Base-by-base conservation (phyloP, 2,888 invertebrate genomes). In the Leucophora obtusa region DNA sequence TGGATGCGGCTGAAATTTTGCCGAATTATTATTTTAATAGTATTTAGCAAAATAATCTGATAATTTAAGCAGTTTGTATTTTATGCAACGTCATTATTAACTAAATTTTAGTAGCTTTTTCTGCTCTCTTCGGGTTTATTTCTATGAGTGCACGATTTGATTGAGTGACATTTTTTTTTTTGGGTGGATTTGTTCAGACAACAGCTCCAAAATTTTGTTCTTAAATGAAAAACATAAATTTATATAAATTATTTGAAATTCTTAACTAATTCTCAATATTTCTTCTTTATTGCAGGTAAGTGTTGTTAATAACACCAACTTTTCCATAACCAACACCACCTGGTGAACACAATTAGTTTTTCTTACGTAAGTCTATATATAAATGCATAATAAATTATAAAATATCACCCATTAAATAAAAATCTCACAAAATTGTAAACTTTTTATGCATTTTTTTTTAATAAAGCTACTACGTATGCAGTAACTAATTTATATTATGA, bases 401-500 rank as follows among this genome's bases (percentile, higher is more conserved):
- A 80, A 76, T 80, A 80, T 80, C 72, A 80, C 72, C 80, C 80
- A 76, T 80, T 68, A 80, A 72, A 72, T 24, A 65, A 69, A 80
- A 80, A 73, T 80, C 72, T 73, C 28, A 33, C 53, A 43, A 60
- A 74, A 54, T 56, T 62, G 21, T 47, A 43, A 60, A 60, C 24
- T 60, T 59, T 59, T 54, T 38, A 1, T 28, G 1, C 5, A 3
- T 24, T 28, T 28, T 28, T 28, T 28, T 28, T 28, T 28, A 28
- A 28, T 28, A 6, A 28, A 28, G 6, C 28, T 28, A 28, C 28
- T 28, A 28, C 28, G 6, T 28, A 28, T 28, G 28, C 28, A 28
- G 38, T 3, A 38, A 38, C 38, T 38, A 28, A 38, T 62, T 10
- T 28, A 33, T 18, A 11, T 33, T 60, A 38, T 28, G 7, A 28